phyloP scores from a whole-genome alignment of 1,140 invertebrate genomes.

The Bombus turneri region DNA sequence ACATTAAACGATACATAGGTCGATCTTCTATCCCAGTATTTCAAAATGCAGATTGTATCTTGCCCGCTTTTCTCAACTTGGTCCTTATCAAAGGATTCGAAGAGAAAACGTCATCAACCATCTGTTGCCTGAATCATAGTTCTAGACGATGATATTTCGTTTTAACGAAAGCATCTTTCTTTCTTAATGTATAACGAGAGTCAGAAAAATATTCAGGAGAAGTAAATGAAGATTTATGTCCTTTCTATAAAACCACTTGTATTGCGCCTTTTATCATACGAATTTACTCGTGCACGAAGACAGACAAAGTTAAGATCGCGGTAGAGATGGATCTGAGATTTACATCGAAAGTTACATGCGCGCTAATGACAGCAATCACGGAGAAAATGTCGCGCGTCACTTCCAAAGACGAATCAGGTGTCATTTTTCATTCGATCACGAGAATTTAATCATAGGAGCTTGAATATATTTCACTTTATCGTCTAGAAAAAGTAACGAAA shows the following conservation, averaged over 20 bases:
- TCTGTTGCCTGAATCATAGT: slow-evolving; percentile 1
- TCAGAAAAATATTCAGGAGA: not conserved
- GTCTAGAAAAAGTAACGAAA: too few relatives aligned
- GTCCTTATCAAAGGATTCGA: not conserved
- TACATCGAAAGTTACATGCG: slow-evolving; percentile 33
- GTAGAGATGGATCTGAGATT: not conserved
- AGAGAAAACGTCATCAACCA: not conserved
- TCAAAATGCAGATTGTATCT: not conserved
- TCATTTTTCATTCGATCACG: not conserved
- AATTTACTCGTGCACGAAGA: not conserved
- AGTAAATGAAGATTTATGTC: not conserved
- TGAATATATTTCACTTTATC: too few relatives aligned
- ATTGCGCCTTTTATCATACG: not conserved
- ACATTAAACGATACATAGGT: not conserved
- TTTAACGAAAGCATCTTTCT: not conserved
- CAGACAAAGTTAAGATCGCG: too few relatives aligned
- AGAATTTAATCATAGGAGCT: not conserved
- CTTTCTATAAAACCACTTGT: not conserved
- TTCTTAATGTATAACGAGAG: not conserved
- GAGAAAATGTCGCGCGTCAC: not conserved
- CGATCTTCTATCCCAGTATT: not conserved
- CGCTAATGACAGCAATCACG: slow-evolving; percentile 9
- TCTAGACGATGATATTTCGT: not conserved
- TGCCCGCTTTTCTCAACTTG: not conserved
- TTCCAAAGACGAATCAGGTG: too few relatives aligned